Percentiles rank a stretch among this genome's conserved stretches.
These are phyloP conservation scores for Amphiprion ocellaris DNA, from an alignment of 2,113 vertebrate genomes.

Conservation along the genomic window DNA sequence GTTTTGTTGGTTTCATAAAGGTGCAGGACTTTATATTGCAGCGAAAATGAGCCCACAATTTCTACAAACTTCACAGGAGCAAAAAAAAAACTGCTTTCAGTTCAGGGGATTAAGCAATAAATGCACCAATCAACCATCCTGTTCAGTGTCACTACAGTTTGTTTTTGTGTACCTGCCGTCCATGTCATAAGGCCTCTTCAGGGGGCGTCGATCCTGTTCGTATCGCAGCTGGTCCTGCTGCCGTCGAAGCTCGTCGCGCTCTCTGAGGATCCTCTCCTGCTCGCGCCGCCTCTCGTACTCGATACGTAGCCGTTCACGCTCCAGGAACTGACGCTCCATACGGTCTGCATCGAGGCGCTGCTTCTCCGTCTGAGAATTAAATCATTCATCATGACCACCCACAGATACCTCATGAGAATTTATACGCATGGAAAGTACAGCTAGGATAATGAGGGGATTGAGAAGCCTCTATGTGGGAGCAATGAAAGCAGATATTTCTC, in stretches of 20 bases:
- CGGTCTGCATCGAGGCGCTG: constrained; percentile 93
- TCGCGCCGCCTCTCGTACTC: constrained; percentile 94
- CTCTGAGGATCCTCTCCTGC: constrained; percentile 94
- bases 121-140: too few species aligned
- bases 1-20: too few species aligned
- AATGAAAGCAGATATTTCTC: too few species aligned
- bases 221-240: constrained; percentile 96
- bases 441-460: too few species aligned
- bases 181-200: constrained; percentile 90
- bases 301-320: constrained; percentile 92
- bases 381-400: neutral
- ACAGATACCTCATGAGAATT: neutral
- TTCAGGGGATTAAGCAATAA: too few species aligned
- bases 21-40: too few species aligned
- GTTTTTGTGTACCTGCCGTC: constrained; percentile 85
- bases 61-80: too few species aligned
- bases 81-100: too few species aligned
- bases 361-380: constrained; percentile 84
- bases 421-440: neutral
- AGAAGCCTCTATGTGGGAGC: too few species aligned
- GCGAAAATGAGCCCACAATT: too few species aligned
- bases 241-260: constrained; percentile 93
- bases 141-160: neutral
- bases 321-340: constrained; percentile 92
- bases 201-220: constrained; percentile 90